These are phyloP conservation scores for Trachelipus rathkii DNA, from an alignment of 1,140 invertebrate genomes.

Conservation along the genomic window DNA sequence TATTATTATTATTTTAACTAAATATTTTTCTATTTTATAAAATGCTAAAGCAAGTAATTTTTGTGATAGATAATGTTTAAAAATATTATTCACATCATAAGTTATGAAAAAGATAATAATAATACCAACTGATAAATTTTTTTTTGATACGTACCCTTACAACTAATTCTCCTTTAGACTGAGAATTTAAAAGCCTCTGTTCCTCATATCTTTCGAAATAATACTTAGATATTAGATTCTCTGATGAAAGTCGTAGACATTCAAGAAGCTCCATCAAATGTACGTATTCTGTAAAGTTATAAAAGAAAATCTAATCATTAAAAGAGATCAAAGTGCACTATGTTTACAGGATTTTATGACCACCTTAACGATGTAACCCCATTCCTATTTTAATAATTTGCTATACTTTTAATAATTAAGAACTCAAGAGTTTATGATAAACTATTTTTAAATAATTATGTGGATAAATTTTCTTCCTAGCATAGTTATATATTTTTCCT, in stretches of 20 bases:
- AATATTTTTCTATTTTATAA: too few species aligned
- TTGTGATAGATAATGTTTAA: not conserved
- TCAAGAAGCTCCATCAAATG: conserved; percentile 34
- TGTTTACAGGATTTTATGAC: too few species aligned
- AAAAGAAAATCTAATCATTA: not conserved
- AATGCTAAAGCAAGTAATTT: not conserved
- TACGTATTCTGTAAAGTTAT: conserved; percentile 28
- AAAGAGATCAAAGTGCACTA: too few species aligned
- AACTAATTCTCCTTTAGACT: conserved; percentile 33
- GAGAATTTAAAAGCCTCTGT: conserved; percentile 27
- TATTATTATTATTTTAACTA: too few species aligned
- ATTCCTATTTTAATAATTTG: too few species aligned
- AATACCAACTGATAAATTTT: too few species aligned
- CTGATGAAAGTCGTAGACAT: conserved; percentile 36
- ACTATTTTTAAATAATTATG: too few species aligned
- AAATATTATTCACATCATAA: not conserved
- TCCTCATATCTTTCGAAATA: conserved; percentile 41
- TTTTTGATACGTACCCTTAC: conserved; percentile 32
- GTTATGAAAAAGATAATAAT: not conserved
- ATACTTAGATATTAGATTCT: conserved; percentile 38
- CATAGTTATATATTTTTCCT: too few species aligned
- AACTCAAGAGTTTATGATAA: too few species aligned
- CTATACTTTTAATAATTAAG: too few species aligned
- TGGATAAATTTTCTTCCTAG: too few species aligned
- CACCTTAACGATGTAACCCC: too few species aligned